Evolutionary conservation across 1,140 invertebrate species (phyloP).

Genomic region (Gonioctena quinquepunctata): DNA sequence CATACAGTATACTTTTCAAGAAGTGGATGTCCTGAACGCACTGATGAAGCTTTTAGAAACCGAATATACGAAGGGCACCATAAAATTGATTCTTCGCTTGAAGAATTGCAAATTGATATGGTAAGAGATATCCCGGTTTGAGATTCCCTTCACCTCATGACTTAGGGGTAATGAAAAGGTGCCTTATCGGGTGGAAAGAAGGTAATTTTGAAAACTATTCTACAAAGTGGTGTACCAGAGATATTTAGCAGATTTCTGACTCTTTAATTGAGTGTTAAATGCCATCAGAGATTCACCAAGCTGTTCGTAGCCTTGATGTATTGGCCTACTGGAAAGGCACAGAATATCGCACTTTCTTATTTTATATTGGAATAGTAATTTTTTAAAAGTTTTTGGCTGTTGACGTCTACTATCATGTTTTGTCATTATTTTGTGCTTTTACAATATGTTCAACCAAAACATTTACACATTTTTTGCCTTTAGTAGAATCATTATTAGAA

Average conservation of each 20-base stretch:
- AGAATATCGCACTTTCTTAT: constrained; percentile 36
- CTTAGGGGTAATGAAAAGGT: constrained; percentile 40
- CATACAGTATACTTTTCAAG: constrained; percentile 37
- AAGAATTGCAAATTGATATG: constrained; percentile 35
- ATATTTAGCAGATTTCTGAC: constrained; percentile 15
- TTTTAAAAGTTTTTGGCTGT: constrained; percentile 29
- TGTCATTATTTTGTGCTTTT: constrained; percentile 28
- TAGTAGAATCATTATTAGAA: constrained; percentile 27
- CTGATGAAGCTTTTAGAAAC: constrained; percentile 33
- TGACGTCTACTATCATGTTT: constrained; percentile 31
- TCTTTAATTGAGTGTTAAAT: constrained; percentile 27
- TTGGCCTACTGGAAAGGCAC: constrained; percentile 36
- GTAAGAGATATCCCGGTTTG: constrained; percentile 37
- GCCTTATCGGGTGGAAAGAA: constrained; percentile 33
- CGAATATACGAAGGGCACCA: constrained; percentile 35
- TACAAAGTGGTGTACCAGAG: constrained; percentile 19
- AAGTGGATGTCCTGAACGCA: constrained; percentile 27
- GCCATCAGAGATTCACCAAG: constrained; percentile 36
- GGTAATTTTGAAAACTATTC: constrained; percentile 26
- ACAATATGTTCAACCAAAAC: constrained; percentile 26
- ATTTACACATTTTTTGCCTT: constrained; percentile 21
- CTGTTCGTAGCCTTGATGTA: constrained; percentile 31
- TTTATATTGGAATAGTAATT: constrained; percentile 34
- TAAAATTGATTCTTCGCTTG: constrained; percentile 31
- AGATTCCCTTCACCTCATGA: constrained; percentile 41